These are phyloP conservation scores for Bemisia tabaci DNA, from an alignment of 1,140 invertebrate genomes.

Conservation along the genomic window DNA sequence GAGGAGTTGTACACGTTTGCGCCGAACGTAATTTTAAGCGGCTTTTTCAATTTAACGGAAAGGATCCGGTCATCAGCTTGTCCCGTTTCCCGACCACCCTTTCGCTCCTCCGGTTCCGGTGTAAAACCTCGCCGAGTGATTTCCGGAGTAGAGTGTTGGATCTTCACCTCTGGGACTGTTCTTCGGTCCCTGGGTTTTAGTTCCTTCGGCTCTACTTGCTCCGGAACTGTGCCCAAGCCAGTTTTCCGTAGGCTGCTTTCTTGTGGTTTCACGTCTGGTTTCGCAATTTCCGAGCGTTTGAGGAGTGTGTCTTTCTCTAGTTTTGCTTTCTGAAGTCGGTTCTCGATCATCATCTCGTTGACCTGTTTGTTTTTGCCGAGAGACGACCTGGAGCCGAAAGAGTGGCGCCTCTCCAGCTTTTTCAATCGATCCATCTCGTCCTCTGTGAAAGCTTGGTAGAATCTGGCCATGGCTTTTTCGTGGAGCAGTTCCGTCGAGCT, in stretches of 20 bases:
- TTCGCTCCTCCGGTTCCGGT: neutral
- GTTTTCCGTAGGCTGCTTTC: too few species aligned
- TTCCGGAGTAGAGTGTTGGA: neutral
- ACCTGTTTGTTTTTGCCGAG: neutral
- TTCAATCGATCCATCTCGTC: constrained; percentile 20
- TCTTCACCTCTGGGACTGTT: neutral
- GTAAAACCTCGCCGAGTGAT: too few species aligned
- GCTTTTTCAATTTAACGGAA: neutral
- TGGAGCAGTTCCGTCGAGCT: constrained; percentile 68
- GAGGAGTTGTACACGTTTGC: neutral
- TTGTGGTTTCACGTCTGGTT: too few species aligned
- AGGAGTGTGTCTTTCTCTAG: too few species aligned
- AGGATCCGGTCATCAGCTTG: too few species aligned
- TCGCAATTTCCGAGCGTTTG: too few species aligned
- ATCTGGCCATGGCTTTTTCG: constrained; percentile 60
- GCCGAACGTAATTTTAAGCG: neutral
- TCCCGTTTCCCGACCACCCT: too few species aligned
- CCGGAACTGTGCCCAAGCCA: too few species aligned
- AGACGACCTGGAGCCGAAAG: neutral
- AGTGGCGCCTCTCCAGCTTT: neutral
- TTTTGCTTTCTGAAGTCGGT: neutral
- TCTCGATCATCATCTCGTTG: neutral
- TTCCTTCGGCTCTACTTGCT: too few species aligned
- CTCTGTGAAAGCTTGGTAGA: constrained; percentile 55
- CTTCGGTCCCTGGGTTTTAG: neutral